Conservation (phyloP, 2,888 invertebrate species). For the Schizotus pectinicornis region DNA sequence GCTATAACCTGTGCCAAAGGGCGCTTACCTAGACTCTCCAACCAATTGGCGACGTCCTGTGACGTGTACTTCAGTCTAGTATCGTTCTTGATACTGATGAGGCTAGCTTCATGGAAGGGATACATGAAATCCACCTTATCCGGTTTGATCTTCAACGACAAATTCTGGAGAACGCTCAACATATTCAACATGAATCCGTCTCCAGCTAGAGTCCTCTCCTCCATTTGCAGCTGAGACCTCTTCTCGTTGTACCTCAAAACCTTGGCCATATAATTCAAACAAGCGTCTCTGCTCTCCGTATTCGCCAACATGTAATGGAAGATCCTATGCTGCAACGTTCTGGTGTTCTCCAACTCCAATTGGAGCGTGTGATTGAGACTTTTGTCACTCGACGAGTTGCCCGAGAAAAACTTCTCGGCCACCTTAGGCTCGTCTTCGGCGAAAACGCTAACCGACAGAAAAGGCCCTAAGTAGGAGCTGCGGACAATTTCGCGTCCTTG, state of each 20-base stretch:
- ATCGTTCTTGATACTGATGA: conserved; percentile 76
- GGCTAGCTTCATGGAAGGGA: conserved; percentile 81
- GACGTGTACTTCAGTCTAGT: conserved; percentile 84
- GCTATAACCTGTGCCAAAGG: conserved; percentile 22
- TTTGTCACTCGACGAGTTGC: conserved; percentile 66
- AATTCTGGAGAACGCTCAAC: conserved; percentile 86
- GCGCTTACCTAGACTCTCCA: conserved; percentile 69
- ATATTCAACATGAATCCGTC: conserved; percentile 97
- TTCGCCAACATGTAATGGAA: conserved; percentile 86
- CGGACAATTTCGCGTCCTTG: conserved; percentile 86
- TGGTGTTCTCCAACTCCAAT: conserved; percentile 79
- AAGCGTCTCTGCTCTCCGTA: conserved; percentile 77
- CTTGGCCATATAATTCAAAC: conserved; percentile 80
- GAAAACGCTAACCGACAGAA: conserved; percentile 89
- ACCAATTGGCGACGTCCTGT: conserved; percentile 81
- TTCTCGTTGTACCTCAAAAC: conserved; percentile 83
- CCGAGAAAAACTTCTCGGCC: conserved; percentile 58
- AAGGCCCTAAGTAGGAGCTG: conserved; percentile 88
- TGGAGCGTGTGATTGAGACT: conserved; percentile 75
- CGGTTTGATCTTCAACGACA: conserved; percentile 88
- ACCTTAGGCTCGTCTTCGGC: conserved; percentile 88
- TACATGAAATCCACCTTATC: conserved; percentile 90
- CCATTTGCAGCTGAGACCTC: conserved; percentile 87
- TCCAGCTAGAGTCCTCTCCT: conserved; percentile 84
- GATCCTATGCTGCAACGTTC: conserved; percentile 78